Evolutionary conservation across 1,140 invertebrate species (phyloP).

Genomic region (Drosophila jambulina): DNA sequence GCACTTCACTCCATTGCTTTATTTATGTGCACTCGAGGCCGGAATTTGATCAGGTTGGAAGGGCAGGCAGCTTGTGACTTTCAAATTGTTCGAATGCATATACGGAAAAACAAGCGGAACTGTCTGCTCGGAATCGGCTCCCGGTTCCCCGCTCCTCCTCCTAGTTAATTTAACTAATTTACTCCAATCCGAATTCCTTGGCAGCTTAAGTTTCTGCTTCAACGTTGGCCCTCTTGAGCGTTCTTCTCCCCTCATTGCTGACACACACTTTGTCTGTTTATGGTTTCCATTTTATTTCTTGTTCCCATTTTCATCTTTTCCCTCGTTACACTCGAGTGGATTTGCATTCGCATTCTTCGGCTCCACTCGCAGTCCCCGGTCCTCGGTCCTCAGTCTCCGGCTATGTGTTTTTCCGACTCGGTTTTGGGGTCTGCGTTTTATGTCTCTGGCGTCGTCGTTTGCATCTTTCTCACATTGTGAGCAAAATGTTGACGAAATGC

Average conservation of each 20-base stretch:
- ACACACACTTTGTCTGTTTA: constrained; percentile 53
- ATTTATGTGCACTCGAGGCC: background rate
- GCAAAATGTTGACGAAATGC: constrained; percentile 65
- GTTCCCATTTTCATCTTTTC: constrained; percentile 25
- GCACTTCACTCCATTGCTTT: constrained; percentile 16
- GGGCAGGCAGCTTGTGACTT: background rate
- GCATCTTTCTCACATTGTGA: constrained; percentile 39
- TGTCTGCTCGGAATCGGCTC: background rate
- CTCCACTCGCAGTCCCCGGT: background rate
- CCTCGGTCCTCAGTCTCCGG: background rate
- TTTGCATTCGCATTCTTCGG: constrained; percentile 37
- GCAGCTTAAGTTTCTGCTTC: background rate
- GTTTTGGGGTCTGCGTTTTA: constrained; percentile 40
- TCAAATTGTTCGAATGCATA: background rate
- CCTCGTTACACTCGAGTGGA: constrained; percentile 33
- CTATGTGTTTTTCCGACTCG: constrained; percentile 6
- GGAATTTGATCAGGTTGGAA: constrained; percentile 9
- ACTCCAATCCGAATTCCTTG: constrained; percentile 4
- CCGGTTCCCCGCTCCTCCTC: no score
- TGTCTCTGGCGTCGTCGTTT: constrained; percentile 44
- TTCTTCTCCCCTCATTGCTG: background rate
- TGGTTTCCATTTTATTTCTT: constrained; percentile 49
- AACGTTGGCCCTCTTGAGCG: background rate
- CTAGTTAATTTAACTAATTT: constrained; percentile 26
- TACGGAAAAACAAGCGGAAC: no score